A percentile compares a stretch with the other conserved stretches of the same genome.
phyloP scores from a whole-genome alignment of 2,797 vertebrate genomes.

The Monodelphis domestica region DNA sequence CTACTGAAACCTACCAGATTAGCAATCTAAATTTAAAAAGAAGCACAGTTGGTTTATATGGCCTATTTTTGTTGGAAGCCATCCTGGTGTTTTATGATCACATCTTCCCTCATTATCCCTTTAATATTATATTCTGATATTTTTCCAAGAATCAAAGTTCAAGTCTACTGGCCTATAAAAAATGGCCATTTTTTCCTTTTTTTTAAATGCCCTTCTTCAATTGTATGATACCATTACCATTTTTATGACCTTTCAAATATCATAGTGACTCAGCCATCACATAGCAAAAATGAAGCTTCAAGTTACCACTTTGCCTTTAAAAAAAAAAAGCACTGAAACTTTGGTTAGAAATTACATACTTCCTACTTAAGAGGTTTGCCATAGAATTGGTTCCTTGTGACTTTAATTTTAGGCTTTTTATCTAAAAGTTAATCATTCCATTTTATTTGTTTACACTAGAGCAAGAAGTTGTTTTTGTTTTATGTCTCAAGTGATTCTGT shows the following conservation, averaged over 20 bases:
- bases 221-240: neutral
- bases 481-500: conserved; percentile 6
- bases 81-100: neutral
- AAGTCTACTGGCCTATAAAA: neutral
- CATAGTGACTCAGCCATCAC: neutral
- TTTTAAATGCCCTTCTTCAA: neutral
- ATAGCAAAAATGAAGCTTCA: neutral
- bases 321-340: conserved; percentile 22
- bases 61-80: neutral
- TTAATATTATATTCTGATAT: neutral
- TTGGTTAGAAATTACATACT: conserved; percentile 11
- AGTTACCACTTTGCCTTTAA: neutral
- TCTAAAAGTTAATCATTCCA: conserved; percentile 17
- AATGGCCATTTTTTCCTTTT: neutral
- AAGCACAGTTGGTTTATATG: neutral
- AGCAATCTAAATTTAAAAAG: neutral
- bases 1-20: neutral
- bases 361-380: conserved; percentile 15
- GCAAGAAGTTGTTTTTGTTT: conserved; percentile 44
- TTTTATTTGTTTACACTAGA: conserved; percentile 26
- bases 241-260: neutral
- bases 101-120: neutral
- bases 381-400: conserved; percentile 36
- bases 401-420: conserved; percentile 38
- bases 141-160: neutral